Evolutionary conservation across 1,140 invertebrate genomes (phyloP), one percentile per base, ranked within the genome.

Genomic region (Apis dorsata): DNA sequence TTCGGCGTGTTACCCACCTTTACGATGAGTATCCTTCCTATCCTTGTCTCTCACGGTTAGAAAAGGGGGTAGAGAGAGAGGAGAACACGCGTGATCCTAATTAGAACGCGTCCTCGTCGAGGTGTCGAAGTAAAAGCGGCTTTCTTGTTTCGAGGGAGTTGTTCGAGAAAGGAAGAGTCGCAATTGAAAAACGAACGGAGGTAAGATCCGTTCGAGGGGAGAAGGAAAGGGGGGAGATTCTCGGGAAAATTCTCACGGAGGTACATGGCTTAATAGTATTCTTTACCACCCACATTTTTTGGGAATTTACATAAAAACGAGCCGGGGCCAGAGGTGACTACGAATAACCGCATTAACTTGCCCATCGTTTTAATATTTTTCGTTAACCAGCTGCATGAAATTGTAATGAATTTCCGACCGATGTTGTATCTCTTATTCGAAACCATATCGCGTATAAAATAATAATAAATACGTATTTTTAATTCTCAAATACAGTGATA

Each of bases 1-100:
- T 92, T 93, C 91, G 88, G 90, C 90, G 84, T 91, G 90, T 92
- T 90, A 86, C 85, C 88, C 89, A 86, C 91, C 90, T 91, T 90
- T 90, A 91, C 90, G 91, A 90, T 85, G 92, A 90, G 88, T 85
- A 86, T 90, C 87, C 0, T 34, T 82, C 62, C 53, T 28, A 77
- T 24, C 73, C 59, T 10, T 9, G 11, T 34, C 82, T 85, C 72
- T 70, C 72, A 19, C n/a, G n/a, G 79, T 65, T 79, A 49, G n/a
- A 66, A 83, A 87, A 77, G 85, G 82, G 79, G 79, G 70, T 65
- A 86, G 66, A 60, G 74, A 90, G 89, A 91, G 90, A 91, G 90
- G 90, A 81, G 80, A 93, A 94, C 93, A 93, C 91, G 92, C 93
- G 92, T 94, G 92, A 94, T 94, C 92, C 93, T 93, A 94, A 94